Evolutionary conservation across 2,888 invertebrate genomes (phyloP), one percentile per base, ranked within the genome.

Genomic region (Ophioninae sp.): DNA sequence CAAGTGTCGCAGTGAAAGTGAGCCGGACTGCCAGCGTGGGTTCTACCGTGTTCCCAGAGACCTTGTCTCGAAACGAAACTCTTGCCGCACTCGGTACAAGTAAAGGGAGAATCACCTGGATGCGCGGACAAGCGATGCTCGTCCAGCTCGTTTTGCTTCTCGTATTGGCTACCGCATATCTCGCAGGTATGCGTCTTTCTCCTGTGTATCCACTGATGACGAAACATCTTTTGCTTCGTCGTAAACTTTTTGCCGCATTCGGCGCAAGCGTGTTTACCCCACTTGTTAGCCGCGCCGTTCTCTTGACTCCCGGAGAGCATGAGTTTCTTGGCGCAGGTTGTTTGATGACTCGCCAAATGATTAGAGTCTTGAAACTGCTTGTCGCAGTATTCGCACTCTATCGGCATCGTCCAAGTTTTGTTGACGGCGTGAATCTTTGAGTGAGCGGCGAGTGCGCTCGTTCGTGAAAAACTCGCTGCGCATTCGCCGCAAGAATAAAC

Each of bases 1-100:
- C 94, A 94, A 30, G 93, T 93, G 59, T 92, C 90, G 84, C 94
- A 94, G 39, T 93, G 93, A 88, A 93, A 94, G 78, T 92, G 92
- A 0, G 92, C 92, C 0, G 92, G 92, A 74, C 93, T 92, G 0
- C 93, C 93, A 0, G 92, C 92, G 80, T 93, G 93, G 0, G 93
- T 91, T 85, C 93, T 89, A 10, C 92, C 91, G 83, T 93, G 93
- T 79, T 93, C 93, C 93, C 93, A 93, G 6, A 93, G 89, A 13
- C 94, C 93, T 85, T 93, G 93, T 6, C 93, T 88, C 7, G 93
- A 93, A 2, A 93, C 93, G 84, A 93, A 94, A 82, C 92, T 92
- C 86, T 93, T 93, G 0, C 93, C 93, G 83, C 93, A 93, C 75
- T 93, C 93, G 7, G 88, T 87, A 82, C 94, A 94, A 6, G 93